A percentile compares a stretch with the other conserved stretches of the same genome.
These are phyloP conservation scores for Chroicocephalus ridibundus DNA, from an alignment of 2,113 vertebrate species.

Conservation along the genomic window DNA sequence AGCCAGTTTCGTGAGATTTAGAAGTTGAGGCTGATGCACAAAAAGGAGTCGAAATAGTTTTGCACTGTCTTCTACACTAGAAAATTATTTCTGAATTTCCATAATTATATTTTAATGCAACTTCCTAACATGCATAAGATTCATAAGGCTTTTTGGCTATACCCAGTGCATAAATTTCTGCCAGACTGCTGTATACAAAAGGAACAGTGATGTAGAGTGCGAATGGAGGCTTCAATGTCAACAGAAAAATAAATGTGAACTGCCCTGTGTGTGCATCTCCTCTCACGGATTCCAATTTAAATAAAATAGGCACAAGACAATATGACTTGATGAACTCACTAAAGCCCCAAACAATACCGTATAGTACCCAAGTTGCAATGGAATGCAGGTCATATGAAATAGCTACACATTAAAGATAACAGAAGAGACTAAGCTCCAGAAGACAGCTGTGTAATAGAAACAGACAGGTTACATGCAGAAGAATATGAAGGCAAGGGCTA, in stretches of 20 bases:
- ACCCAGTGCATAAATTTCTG: background rate
- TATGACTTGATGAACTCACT: background rate
- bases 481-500: background rate
- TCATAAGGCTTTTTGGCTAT: background rate
- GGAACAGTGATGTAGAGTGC: background rate
- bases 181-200: background rate
- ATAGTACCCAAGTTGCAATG: background rate
- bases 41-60: background rate
- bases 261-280: background rate
- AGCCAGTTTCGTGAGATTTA: background rate
- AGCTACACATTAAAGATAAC: background rate
- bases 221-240: slow-evolving; percentile 21
- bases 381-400: background rate
- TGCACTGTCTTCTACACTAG: background rate
- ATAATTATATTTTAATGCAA: background rate
- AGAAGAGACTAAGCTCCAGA: background rate
- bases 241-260: slow-evolving; percentile 16
- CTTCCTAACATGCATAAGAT: background rate
- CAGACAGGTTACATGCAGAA: background rate
- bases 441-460: background rate
- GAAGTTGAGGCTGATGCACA: background rate
- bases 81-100: background rate
- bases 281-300: background rate
- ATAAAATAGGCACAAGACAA: background rate
- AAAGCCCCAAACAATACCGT: background rate